These are phyloP conservation scores for Chrysolophus pictus DNA, from an alignment of 2,797 vertebrate genomes.

Conservation along the genomic window DNA sequence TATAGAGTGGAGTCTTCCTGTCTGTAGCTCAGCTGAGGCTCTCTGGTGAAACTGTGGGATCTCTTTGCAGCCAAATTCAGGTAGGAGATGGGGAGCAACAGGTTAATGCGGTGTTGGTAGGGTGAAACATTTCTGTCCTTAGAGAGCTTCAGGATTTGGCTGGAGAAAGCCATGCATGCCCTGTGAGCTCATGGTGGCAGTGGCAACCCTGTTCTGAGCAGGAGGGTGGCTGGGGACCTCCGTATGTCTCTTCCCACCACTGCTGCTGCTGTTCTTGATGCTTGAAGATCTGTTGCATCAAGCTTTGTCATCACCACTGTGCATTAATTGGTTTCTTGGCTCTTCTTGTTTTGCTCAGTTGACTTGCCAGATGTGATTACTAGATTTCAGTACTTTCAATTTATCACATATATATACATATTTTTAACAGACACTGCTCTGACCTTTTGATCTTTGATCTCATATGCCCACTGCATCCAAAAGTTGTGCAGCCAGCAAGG, in stretches of 20 bases:
- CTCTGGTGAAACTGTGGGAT: fast-evolving
- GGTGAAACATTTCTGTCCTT: neutral
- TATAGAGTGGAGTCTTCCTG: neutral
- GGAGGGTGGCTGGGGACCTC: neutral
- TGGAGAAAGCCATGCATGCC: neutral
- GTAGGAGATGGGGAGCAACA: neutral
- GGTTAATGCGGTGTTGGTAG: fast-evolving
- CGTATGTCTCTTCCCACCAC: neutral
- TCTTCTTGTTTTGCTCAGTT: neutral
- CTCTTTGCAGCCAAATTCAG: neutral
- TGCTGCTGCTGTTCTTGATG: neutral
- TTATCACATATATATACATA: neutral
- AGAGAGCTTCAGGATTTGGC: neutral
- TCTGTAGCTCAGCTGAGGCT: neutral
- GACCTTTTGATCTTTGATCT: neutral
- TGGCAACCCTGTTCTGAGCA: neutral
- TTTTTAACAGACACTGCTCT: neutral
- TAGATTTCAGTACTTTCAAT: neutral
- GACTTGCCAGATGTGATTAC: neutral
- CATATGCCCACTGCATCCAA: neutral
- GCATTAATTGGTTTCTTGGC: neutral
- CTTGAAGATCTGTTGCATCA: neutral
- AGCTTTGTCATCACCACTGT: neutral
- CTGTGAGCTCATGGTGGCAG: neutral
- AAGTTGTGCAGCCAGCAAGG: neutral